These are phyloP conservation scores for Leptinotarsa tumamoca DNA, from an alignment of 2,888 invertebrate species.

Conservation along the genomic window DNA sequence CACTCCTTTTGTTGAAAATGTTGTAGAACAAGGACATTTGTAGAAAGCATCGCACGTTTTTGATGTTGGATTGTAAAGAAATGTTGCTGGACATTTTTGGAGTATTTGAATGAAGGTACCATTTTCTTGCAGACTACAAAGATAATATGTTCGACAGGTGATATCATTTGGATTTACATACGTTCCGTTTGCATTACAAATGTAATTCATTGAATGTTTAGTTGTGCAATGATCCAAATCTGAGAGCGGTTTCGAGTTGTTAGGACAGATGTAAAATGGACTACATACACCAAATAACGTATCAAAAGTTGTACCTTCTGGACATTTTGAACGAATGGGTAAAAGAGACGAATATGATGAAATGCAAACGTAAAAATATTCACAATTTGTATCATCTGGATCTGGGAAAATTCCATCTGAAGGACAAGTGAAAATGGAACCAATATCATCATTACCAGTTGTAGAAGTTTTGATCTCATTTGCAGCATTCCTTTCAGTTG, in stretches of 20 bases:
- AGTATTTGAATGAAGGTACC: too few relatives aligned
- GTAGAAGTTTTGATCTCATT: background rate
- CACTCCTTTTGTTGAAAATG: slow-evolving; percentile 22
- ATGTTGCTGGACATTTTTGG: too few relatives aligned
- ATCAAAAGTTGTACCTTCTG: background rate
- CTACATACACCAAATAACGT: background rate
- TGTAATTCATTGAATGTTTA: too few relatives aligned
- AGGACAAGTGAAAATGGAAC: background rate
- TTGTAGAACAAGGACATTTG: slow-evolving; percentile 6
- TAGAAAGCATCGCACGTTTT: too few relatives aligned
- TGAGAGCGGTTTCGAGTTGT: background rate
- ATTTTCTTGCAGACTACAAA: too few relatives aligned
- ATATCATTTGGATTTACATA: too few relatives aligned
- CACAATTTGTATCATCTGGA: background rate
- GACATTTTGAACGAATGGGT: background rate
- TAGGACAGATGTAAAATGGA: background rate
- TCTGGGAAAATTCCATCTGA: background rate
- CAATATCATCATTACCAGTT: background rate
- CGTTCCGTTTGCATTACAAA: too few relatives aligned
- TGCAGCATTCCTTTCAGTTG: too few relatives aligned
- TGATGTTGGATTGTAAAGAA: too few relatives aligned
- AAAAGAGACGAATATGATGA: background rate
- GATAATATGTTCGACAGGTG: too few relatives aligned
- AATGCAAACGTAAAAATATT: background rate
- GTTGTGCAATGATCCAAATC: too few relatives aligned